These are phyloP conservation scores for Taxidea taxus DNA, from an alignment of 2,113 vertebrate species.

Conservation along the genomic window DNA sequence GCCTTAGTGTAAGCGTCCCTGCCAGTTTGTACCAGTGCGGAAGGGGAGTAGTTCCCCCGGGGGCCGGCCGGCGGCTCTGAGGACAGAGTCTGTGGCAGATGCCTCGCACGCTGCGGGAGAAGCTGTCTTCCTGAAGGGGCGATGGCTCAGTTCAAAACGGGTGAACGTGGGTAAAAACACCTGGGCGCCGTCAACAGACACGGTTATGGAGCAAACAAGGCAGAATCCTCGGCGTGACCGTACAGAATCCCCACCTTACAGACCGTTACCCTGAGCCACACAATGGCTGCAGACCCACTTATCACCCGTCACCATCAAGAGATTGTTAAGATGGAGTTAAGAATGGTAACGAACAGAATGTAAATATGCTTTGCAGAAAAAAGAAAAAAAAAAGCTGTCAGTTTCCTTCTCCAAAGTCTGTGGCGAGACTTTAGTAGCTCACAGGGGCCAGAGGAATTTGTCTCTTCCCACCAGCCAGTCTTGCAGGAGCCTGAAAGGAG, in stretches of 20 bases:
- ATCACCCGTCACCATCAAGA: not conserved
- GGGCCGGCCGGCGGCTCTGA: constrained; percentile 56
- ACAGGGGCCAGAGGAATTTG: too few relatives aligned
- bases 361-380: not conserved
- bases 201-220: constrained; percentile 32
- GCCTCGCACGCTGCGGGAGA: not conserved
- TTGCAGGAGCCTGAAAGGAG: not conserved
- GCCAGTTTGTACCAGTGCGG: constrained; percentile 74
- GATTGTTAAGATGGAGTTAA: not conserved
- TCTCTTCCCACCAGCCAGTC: not conserved
- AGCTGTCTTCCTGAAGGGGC: constrained; percentile 28
- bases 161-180: not conserved
- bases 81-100: constrained; percentile 3
- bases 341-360: not conserved
- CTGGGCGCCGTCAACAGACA: not conserved
- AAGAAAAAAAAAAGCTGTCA: not conserved
- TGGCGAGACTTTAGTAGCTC: too few relatives aligned
- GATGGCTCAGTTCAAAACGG: constrained; percentile 27
- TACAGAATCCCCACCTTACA: not conserved
- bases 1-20: constrained; percentile 66
- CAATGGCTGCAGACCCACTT: not conserved
- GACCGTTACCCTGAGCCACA: not conserved
- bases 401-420: not conserved
- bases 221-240: not conserved
- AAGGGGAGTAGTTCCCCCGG: constrained; percentile 65